Percentiles rank a stretch among this genome's conserved stretches.
These are phyloP conservation scores for Strix uralensis DNA, from an alignment of 2,113 vertebrate genomes.

Conservation along the genomic window DNA sequence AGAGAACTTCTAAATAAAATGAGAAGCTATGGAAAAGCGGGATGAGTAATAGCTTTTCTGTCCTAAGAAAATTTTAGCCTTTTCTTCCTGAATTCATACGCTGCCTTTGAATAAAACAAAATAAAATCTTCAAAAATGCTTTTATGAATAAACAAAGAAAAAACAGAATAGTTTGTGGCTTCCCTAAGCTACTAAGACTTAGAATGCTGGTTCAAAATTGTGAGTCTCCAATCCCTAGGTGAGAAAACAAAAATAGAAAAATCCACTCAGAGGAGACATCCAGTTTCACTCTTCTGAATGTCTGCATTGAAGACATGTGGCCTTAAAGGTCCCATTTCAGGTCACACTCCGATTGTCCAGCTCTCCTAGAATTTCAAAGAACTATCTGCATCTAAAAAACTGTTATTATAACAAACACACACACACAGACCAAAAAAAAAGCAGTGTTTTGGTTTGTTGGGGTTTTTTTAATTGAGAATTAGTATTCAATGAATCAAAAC, in stretches of 20 bases:
- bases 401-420: neutral
- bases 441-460: neutral
- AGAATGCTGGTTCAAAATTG: neutral
- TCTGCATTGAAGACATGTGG: neutral
- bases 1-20: neutral
- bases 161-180: neutral
- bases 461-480: neutral
- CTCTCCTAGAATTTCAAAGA: neutral
- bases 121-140: neutral
- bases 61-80: neutral
- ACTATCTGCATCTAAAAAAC: neutral
- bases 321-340: neutral
- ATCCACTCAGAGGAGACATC: neutral
- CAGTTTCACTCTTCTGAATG: neutral
- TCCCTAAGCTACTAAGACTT: neutral
- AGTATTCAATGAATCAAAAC: neutral
- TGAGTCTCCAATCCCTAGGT: neutral
- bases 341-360: neutral
- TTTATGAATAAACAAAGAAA: neutral
- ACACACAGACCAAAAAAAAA: neutral
- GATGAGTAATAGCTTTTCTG: neutral
- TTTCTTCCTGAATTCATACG: neutral
- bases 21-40: neutral
- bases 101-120: neutral
- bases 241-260: neutral